Evolutionary conservation across 2,888 invertebrate genomes (phyloP).

Genomic region (Dynastes maya): DNA sequence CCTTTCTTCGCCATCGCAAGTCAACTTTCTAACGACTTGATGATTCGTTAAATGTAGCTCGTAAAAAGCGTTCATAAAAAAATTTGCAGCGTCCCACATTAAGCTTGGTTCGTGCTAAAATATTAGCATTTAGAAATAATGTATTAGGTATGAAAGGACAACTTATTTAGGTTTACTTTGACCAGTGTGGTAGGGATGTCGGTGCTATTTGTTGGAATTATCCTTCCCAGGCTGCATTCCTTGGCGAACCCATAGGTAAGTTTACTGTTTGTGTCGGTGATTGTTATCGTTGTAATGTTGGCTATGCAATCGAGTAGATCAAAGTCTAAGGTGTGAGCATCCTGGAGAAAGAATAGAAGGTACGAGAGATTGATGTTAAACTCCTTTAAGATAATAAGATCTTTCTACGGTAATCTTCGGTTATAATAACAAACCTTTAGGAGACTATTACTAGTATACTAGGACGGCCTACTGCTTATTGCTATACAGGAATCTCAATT

Average conservation of each 20-base stretch:
- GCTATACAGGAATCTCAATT: too few species aligned
- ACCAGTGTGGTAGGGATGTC: conserved; percentile 53
- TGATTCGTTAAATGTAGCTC: conserved; percentile 56
- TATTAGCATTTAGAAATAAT: not conserved
- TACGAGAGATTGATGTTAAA: not conserved
- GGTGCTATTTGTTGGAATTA: conserved; percentile 54
- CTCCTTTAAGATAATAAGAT: too few species aligned
- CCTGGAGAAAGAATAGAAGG: conserved; percentile 64
- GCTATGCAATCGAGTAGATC: conserved; percentile 3
- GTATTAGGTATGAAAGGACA: too few species aligned
- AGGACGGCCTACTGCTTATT: too few species aligned
- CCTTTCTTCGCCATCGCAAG: conserved; percentile 59
- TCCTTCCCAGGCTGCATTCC: conserved; percentile 64
- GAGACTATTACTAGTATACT: too few species aligned
- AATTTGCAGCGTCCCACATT: conserved; percentile 80
- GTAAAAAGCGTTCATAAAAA: conserved; percentile 72
- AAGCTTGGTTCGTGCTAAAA: conserved; percentile 79
- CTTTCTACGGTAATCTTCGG: too few species aligned
- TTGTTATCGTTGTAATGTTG: conserved; percentile 78
- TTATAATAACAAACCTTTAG: too few species aligned
- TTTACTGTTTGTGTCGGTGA: conserved; percentile 75
- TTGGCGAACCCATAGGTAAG: conserved; percentile 72
- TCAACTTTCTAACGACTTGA: conserved; percentile 55
- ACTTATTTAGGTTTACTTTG: conserved; percentile 45
- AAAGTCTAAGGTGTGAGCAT: conserved; percentile 62